These are phyloP conservation scores for Nasonia vitripennis DNA, from an alignment of 1,140 invertebrate species.

Conservation along the genomic window DNA sequence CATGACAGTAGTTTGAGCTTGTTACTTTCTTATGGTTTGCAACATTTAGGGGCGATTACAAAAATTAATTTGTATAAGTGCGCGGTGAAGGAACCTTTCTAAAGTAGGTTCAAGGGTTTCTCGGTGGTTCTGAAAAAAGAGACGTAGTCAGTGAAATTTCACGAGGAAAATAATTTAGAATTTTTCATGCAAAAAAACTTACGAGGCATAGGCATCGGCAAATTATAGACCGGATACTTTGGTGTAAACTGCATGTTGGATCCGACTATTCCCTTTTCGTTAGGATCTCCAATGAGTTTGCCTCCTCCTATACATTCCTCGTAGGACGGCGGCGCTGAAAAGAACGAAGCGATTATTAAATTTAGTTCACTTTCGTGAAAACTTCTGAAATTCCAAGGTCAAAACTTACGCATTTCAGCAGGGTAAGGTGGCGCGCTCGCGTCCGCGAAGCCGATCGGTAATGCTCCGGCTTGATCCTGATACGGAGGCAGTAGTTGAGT, in stretches of 20 bases:
- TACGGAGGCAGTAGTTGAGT: not conserved
- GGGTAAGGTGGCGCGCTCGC: constrained; percentile 7
- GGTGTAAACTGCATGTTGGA: constrained; percentile 51
- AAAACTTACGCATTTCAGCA: constrained; percentile 39
- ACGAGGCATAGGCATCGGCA: constrained; percentile 29
- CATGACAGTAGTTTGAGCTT: too few species aligned
- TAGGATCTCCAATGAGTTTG: not conserved
- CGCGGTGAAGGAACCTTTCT: too few species aligned
- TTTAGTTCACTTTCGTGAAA: too few species aligned
- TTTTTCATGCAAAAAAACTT: not conserved
- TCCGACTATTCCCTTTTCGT: constrained; percentile 35
- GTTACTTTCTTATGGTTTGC: too few species aligned
- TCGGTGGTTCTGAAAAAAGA: not conserved
- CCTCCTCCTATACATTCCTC: constrained; percentile 54
- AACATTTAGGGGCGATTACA: too few species aligned
- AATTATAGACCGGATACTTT: constrained; percentile 56
- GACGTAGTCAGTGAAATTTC: not conserved
- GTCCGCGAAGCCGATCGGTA: constrained; percentile 49
- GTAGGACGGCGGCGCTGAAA: constrained; percentile 60
- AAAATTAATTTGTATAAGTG: too few species aligned
- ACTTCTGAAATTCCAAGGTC: too few species aligned
- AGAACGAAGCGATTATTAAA: constrained; percentile 13
- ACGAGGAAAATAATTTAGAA: not conserved
- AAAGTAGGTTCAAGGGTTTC: too few species aligned
- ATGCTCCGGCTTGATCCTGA: not conserved